Evolutionary conservation across 2,888 invertebrate species (phyloP).

Genomic region (Lasius fuliginosus): DNA sequence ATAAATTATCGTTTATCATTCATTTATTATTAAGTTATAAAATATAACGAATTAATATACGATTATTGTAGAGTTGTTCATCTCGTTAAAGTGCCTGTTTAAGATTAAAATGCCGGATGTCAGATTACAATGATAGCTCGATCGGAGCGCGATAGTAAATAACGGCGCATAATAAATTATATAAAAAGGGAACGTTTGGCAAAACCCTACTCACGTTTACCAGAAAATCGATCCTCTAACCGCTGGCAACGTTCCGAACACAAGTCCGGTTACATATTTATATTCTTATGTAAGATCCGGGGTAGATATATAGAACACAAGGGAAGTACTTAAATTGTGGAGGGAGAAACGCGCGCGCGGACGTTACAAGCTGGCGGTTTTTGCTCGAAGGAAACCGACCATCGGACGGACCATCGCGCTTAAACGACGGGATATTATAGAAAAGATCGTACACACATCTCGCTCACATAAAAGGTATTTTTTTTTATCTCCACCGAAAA

Average conservation of each 20-base stretch:
- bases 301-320: constrained; percentile 77
- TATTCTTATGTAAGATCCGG: constrained; percentile 81
- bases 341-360: constrained; percentile 46
- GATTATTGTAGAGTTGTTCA: background rate
- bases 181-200: constrained; percentile 37
- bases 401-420: background rate
- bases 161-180: constrained; percentile 57
- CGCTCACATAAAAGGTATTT: background rate
- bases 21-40: background rate
- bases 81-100: constrained; percentile 27
- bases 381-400: constrained; percentile 67
- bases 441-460: background rate
- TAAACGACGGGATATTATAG: constrained; percentile 39
- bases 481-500: too few relatives aligned
- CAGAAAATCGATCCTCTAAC: constrained; percentile 76
- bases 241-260: constrained; percentile 77
- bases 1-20: background rate
- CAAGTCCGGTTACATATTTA: constrained; percentile 78
- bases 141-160: constrained; percentile 48
- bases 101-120: constrained; percentile 16
- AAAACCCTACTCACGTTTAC: constrained; percentile 64
- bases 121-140: constrained; percentile 1
- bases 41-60: background rate
- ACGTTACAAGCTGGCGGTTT: constrained; percentile 80
- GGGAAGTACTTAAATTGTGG: constrained; percentile 75